Percentiles rank a stretch among this genome's conserved stretches.
Conservation (phyloP, 2,113 vertebrate species). For the Noctilio leporinus region DNA sequence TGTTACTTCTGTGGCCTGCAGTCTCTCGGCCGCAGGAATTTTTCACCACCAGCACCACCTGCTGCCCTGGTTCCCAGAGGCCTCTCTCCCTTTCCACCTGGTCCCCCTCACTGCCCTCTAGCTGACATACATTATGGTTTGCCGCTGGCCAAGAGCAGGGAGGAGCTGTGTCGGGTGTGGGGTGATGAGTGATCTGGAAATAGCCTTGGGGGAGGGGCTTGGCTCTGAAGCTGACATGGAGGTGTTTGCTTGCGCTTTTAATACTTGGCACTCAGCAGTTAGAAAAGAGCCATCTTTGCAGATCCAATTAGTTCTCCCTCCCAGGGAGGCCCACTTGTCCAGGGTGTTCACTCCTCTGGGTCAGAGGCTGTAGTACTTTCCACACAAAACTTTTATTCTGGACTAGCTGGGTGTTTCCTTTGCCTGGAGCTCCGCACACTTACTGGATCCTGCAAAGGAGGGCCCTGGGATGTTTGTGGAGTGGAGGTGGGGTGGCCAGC, state of each 20-base stretch:
- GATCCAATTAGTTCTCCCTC: neutral
- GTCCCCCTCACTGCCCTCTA: slow-evolving; percentile 44
- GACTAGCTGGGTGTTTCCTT: neutral
- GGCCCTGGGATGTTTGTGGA: neutral
- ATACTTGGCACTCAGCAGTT: neutral
- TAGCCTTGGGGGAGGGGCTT: slow-evolving; percentile 54
- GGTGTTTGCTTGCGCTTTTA: neutral
- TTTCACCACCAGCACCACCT: slow-evolving; percentile 41
- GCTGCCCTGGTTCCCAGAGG: slow-evolving; percentile 36
- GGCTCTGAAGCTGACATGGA: neutral
- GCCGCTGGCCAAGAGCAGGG: slow-evolving; percentile 40
- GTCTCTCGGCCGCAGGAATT: neutral
- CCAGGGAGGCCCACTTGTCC: neutral
- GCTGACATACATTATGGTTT: slow-evolving; percentile 47
- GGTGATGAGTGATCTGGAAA: slow-evolving; percentile 58
- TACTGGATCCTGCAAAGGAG: neutral
- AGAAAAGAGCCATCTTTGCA: neutral
- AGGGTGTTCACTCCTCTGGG: neutral
- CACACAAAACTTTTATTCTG: neutral
- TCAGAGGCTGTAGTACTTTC: neutral
- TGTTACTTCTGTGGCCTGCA: neutral
- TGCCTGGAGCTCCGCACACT: neutral
- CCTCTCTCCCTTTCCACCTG: slow-evolving; percentile 45
- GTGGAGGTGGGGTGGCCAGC: neutral
- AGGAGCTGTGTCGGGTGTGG: neutral